These are phyloP conservation scores for Litoditis marina DNA, from an alignment of 2,888 invertebrate genomes.

Conservation along the genomic window DNA sequence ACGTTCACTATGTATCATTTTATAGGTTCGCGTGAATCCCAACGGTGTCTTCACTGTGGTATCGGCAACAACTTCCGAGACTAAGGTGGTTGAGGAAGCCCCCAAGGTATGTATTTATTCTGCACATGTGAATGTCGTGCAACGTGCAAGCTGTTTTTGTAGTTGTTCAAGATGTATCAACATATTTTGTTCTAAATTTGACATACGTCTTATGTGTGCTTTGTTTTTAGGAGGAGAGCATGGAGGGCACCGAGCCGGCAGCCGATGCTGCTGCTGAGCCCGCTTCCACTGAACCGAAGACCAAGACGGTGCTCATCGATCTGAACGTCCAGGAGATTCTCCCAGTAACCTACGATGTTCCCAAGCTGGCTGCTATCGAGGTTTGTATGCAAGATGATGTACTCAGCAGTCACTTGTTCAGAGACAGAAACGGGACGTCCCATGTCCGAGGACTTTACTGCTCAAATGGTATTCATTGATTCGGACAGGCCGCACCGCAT, in stretches of 20 bases:
- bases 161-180: no score
- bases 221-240: no score
- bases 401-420: no score
- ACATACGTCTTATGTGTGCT: no score
- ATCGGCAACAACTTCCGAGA: conserved; percentile 74
- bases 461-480: not conserved
- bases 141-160: no score
- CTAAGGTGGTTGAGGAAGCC: conserved; percentile 49
- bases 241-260: no score
- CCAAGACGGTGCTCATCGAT: conserved; percentile 81
- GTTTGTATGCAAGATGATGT: no score
- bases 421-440: no score
- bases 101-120: conserved; percentile 18
- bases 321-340: conserved; percentile 78
- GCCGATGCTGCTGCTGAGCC: conserved; percentile 15
- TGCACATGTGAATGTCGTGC: no score
- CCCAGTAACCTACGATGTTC: conserved; percentile 71
- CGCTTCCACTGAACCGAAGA: conserved; percentile 67
- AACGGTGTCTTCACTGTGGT: conserved; percentile 86
- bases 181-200: no score
- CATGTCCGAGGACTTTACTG: no score
- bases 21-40: conserved; percentile 76
- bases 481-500: no score
- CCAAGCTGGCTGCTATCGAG: conserved; percentile 80
- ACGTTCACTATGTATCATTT: conserved; percentile 62